phyloP scores from a whole-genome alignment of 2,797 vertebrate species.

The Chromobotia macracanthus region DNA sequence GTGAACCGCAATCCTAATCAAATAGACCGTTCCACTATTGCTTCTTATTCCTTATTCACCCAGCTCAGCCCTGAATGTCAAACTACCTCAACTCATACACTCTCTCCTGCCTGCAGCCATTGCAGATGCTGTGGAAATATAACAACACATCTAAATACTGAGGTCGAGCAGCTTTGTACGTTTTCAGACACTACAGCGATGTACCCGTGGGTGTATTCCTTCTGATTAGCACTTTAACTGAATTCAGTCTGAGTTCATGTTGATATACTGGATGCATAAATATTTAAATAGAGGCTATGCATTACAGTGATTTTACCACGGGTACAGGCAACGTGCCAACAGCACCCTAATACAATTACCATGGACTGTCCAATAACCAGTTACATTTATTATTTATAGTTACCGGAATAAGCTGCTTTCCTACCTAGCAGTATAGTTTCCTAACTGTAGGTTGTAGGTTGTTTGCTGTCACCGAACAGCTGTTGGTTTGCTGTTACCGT shows the following conservation, averaged over 20 bases:
- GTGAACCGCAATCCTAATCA: slow-evolving; percentile 59
- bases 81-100: slow-evolving; percentile 37
- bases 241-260: slow-evolving; percentile 33
- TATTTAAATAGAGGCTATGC: slow-evolving; percentile 14
- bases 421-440: not conserved
- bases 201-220: slow-evolving; percentile 26
- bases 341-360: not conserved
- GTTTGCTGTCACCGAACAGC: not conserved
- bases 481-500: not conserved
- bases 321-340: not conserved
- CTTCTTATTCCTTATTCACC: slow-evolving; percentile 53
- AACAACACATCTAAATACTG: slow-evolving; percentile 51
- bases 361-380: not conserved
- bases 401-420: not conserved
- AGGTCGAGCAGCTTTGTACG: slow-evolving; percentile 38
- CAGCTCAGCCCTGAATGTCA: slow-evolving; percentile 50
- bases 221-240: slow-evolving; percentile 45
- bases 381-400: slow-evolving; percentile 1
- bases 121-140: slow-evolving; percentile 30
- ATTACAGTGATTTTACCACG: not conserved
- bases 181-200: slow-evolving; percentile 21
- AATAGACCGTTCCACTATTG: slow-evolving; percentile 53
- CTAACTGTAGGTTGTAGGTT: not conserved
- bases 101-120: slow-evolving; percentile 39
- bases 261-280: slow-evolving; percentile 39